Evolutionary conservation across 2,888 invertebrate genomes (phyloP), one percentile per base, ranked within the genome.

Genomic region (Serrognathus titanus): DNA sequence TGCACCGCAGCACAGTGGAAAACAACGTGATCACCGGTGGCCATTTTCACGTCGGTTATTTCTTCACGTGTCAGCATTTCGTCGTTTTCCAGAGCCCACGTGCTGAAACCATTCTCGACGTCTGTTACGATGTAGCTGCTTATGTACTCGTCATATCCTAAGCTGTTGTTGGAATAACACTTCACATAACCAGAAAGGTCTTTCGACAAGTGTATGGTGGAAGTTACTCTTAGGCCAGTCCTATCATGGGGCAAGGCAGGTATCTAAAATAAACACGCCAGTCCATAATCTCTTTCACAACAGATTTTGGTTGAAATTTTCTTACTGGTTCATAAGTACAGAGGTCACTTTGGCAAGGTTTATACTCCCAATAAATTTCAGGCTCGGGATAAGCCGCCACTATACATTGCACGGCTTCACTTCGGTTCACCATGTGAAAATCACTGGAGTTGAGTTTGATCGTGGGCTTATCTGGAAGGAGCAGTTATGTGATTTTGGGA

Each of bases 1-100:
- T 80, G 75, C 0, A 85, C 80, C 0, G 83, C 84, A 2, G 81
- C 83, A 70, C 89, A 89, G 4, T 75, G 79, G 5, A 87, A 63
- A 11, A 71, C 74, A 0, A 86, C 68, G 53, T 80, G 68, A 60
- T 88, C 86, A 0, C 82, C 83, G 35, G 78, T 76, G 0, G 85
- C 81, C 1, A 81, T 63, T 43, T 59, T 62, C 10, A 63, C 66
- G 12, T 60, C 62, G 9, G 57, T 53, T 12, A 69, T 66, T 4
- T 58, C 62, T 20, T 52, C 52, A 2, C 57, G 38, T 31, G 64
- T 48, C 48, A 65, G 52, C 38, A 81, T 76, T 35, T 76, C 73
- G 1, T 71, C 71, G 54, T 69, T 73, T 45, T 80, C 76, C 1
- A 78, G 65, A 1, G 77, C 77, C 58, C 75, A 75, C 5, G 82